A percentile compares a stretch with the other conserved stretches of the same genome.
Evolutionary conservation across 2,113 vertebrate species (phyloP).

Genomic region (Nyctibius bracteatus): DNA sequence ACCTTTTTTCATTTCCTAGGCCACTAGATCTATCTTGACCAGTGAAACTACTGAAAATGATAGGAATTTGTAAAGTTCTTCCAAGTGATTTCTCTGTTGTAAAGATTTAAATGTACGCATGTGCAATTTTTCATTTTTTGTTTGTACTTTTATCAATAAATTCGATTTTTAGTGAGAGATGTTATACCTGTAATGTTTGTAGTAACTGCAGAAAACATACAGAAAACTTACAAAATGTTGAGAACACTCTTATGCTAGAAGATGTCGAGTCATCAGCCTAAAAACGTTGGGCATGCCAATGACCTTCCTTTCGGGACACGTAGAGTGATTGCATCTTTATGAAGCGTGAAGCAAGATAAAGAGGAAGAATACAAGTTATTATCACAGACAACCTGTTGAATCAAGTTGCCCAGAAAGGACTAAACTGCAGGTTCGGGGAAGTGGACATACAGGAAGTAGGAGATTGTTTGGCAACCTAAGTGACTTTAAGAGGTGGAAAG

Average conservation of each 20-base stretch:
- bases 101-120: background rate
- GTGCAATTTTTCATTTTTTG: background rate
- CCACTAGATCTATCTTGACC: background rate
- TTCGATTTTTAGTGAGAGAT: background rate
- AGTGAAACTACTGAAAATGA: background rate
- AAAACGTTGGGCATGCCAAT: background rate
- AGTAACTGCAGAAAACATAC: background rate
- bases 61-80: background rate
- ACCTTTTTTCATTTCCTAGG: background rate
- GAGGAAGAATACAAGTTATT: background rate
- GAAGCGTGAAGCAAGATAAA: background rate
- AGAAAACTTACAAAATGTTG: background rate
- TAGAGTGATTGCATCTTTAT: background rate
- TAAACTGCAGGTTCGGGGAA: background rate
- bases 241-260: background rate
- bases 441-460: background rate
- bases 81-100: background rate
- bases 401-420: background rate
- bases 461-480: background rate
- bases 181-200: background rate
- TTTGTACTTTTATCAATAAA: background rate
- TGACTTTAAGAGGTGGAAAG: background rate
- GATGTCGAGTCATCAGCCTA: background rate
- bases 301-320: background rate
- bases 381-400: background rate